These are phyloP conservation scores for Sialis fuliginosa DNA, from an alignment of 2,888 invertebrate species.

Conservation along the genomic window DNA sequence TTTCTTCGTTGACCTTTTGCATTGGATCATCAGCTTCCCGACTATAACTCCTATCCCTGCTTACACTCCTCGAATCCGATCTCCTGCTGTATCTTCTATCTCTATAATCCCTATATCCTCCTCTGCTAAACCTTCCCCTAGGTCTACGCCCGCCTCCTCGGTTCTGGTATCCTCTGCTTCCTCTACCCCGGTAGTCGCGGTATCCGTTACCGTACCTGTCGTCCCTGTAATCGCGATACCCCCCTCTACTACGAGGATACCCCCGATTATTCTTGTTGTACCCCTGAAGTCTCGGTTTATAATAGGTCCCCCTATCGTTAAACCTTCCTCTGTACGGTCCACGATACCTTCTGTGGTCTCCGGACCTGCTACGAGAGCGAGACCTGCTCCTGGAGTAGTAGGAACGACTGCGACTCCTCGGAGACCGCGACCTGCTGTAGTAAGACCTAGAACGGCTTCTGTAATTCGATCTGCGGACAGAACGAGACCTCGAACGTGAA, in stretches of 20 bases:
- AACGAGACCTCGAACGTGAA: slow-evolving; percentile 30
- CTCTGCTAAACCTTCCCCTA: slow-evolving; percentile 21
- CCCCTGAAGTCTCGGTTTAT: slow-evolving; percentile 58
- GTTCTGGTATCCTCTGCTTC: slow-evolving; percentile 21
- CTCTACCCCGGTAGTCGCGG: slow-evolving; percentile 20
- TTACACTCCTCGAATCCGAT: slow-evolving; percentile 37
- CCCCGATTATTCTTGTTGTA: slow-evolving; percentile 35
- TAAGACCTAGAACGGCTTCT: slow-evolving; percentile 40
- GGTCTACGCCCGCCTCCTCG: slow-evolving; percentile 15
- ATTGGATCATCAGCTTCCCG: slow-evolving; percentile 24
- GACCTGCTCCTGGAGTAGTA: slow-evolving; percentile 40
- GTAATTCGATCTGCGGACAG: slow-evolving; percentile 16
- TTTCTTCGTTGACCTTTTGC: slow-evolving; percentile 31
- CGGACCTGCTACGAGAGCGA: slow-evolving; percentile 36
- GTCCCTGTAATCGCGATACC: slow-evolving; percentile 21
- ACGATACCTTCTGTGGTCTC: slow-evolving; percentile 29
- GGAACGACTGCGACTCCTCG: slow-evolving; percentile 27
- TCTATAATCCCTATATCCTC: slow-evolving; percentile 46
- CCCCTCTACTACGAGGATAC: slow-evolving; percentile 17
- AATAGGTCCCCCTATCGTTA: slow-evolving; percentile 58
- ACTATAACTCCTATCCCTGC: slow-evolving; percentile 26
- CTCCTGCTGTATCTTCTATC: slow-evolving; percentile 41
- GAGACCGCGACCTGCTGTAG: slow-evolving; percentile 30
- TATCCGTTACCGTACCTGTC: slow-evolving; percentile 15
- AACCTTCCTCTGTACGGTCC: slow-evolving; percentile 30